Base-by-base conservation (phyloP, 2,888 invertebrate genomes). In the Drymonia ruficornis region DNA sequence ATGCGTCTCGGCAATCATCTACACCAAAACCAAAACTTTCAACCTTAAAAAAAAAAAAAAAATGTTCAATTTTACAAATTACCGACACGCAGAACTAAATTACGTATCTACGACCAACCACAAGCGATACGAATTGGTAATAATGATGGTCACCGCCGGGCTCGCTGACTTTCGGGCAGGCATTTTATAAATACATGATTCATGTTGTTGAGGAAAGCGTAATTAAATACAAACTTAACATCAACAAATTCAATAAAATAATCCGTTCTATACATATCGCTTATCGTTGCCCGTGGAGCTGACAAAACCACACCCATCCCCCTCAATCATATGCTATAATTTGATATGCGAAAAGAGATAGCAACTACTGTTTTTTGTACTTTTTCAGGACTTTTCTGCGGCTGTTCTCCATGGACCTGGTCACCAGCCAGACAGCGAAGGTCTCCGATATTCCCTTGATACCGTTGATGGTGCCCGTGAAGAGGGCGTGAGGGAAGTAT, bases 401-500 rank as follows among this genome's bases (percentile, higher is more conserved):
- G 61, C 94, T 94, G 68, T 94, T 96, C 63, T 95, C 92, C 95
- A 96, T 94, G 0, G 94, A 94, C 47, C 94, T 93, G 2, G 93
- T 93, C 18, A 95, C 93, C 9, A 96, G 70, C 95, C 95, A 95
- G 7, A 94, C 87, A 0, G 93, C 91, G 23, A 95, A 93, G 23
- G 80, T 83, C 1, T 94, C 93, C 2, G 94, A 94, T 0, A 93
- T 50, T 5, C 83, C 79, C 23, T 93, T 84, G 31, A 96, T 72
- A 0, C 76, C 72, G 29, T 93, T 86, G 8, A 95, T 70, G 18
- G 89, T 69, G 8, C 79, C 84, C 8, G 95, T 90, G 75, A 96
- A 92, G 8, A 96, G 58, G 0, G 93, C 84, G 72, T 96, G 96
- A 0, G 96, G 96, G 12, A 95, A 94, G 77, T 97, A 97, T 31